Conservation (phyloP, 2,888 invertebrate species). For the Lypha dubia region DNA sequence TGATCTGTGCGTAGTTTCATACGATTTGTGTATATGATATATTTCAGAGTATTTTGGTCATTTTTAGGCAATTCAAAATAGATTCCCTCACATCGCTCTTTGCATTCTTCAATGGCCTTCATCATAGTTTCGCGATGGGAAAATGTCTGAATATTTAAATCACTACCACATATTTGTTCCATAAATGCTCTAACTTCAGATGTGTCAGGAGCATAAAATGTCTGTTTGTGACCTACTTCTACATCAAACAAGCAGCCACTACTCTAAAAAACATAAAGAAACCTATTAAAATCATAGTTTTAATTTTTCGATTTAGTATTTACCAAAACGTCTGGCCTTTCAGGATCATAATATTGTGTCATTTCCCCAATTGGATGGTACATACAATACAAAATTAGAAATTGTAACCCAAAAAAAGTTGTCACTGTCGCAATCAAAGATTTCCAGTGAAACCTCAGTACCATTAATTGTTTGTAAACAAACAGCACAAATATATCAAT, state of each 20-base stretch:
- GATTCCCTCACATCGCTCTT: conserved; percentile 61
- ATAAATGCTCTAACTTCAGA: conserved; percentile 57
- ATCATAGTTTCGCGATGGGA: conserved; percentile 61
- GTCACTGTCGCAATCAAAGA: conserved; percentile 72
- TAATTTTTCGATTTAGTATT: not conserved
- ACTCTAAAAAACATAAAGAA: conserved; percentile 26
- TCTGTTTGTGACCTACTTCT: conserved; percentile 60
- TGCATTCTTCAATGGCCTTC: conserved; percentile 67
- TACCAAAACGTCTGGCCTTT: conserved; percentile 56
- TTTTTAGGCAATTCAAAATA: conserved; percentile 48
- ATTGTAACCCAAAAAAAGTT: conserved; percentile 72
- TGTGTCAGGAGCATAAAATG: conserved; percentile 66
- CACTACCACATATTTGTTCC: conserved; percentile 60
- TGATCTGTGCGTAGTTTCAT: conserved; percentile 61
- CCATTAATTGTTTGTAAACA: conserved; percentile 78
- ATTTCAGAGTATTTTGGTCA: conserved; percentile 28
- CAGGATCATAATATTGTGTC: conserved; percentile 52
- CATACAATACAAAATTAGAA: conserved; percentile 75
- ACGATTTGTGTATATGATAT: conserved; percentile 66
- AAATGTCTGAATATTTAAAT: conserved; percentile 62
- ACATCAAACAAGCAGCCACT: conserved; percentile 65
- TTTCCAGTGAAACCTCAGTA: conserved; percentile 75
- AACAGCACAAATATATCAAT: conserved; percentile 74
- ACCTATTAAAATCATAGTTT: not conserved
- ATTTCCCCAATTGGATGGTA: conserved; percentile 64